phyloP scores from a whole-genome alignment of 2,113 vertebrate genomes.

The Plestiodon gilberti region DNA sequence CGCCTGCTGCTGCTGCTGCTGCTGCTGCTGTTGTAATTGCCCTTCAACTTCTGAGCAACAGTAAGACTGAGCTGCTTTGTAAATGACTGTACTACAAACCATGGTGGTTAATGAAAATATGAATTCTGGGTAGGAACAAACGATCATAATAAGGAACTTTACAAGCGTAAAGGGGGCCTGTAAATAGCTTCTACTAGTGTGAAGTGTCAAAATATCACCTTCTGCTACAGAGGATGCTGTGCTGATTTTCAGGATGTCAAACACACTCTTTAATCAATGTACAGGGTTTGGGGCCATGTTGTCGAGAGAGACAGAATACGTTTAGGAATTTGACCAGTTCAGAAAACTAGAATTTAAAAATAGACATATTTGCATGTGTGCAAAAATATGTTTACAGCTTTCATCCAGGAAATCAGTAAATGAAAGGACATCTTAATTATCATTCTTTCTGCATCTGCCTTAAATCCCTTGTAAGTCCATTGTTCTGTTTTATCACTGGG shows the following conservation, averaged over 20 bases:
- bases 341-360: not conserved
- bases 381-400: not conserved
- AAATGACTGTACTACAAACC: not conserved
- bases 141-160: not conserved
- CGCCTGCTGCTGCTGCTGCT: not conserved
- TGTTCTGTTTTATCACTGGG: not conserved
- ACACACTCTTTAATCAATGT: not conserved
- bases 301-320: not conserved
- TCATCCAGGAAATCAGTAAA: not conserved
- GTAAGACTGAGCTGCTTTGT: not conserved
- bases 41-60: not conserved
- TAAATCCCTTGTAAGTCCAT: conserved; percentile 23
- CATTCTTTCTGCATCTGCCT: conserved; percentile 22
- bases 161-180: not conserved
- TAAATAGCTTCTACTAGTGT: not conserved
- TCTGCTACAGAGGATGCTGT: not conserved
- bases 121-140: not conserved
- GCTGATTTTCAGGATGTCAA: not conserved
- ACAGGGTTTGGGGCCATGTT: not conserved
- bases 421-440: conserved; percentile 4
- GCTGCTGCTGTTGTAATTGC: not conserved
- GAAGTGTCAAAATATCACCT: not conserved
- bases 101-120: not conserved
- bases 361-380: not conserved
- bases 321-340: not conserved